Percentiles rank a stretch among this genome's conserved stretches.
Evolutionary conservation across 2,113 vertebrate genomes (phyloP).

Genomic region (Alouatta palliata): DNA sequence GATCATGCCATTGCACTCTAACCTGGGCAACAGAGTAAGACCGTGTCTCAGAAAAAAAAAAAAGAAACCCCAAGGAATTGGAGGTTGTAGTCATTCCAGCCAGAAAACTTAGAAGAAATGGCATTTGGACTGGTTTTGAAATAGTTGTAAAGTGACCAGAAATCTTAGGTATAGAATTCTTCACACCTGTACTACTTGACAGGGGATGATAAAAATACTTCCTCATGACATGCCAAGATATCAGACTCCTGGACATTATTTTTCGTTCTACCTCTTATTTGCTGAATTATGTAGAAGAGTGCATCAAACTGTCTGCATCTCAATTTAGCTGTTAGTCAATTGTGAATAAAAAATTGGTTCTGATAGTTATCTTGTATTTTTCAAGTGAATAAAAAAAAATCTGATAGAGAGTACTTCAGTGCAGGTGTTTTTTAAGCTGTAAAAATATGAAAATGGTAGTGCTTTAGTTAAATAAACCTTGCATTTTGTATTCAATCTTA

Average conservation of each 20-base stretch:
- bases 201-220: neutral
- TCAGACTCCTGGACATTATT: neutral
- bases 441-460: neutral
- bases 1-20: too few species aligned
- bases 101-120: neutral
- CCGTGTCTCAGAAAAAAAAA: too few species aligned
- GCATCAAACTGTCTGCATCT: slow-evolving; percentile 42
- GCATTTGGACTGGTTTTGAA: slow-evolving; percentile 6
- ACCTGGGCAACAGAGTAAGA: too few species aligned
- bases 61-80: neutral
- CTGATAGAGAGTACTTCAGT: slow-evolving; percentile 1
- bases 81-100: neutral
- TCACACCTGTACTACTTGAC: neutral
- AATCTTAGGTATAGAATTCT: slow-evolving; percentile 21
- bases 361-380: slow-evolving; percentile 7
- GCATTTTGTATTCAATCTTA: slow-evolving; percentile 45
- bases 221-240: neutral
- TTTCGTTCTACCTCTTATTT: slow-evolving; percentile 12
- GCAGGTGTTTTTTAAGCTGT: slow-evolving; percentile 39
- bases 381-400: slow-evolving; percentile 36
- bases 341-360: slow-evolving; percentile 35
- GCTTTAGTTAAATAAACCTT: slow-evolving; percentile 43
- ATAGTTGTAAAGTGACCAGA: slow-evolving; percentile 38
- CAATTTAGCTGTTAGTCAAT: slow-evolving; percentile 4
- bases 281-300: slow-evolving; percentile 33